Evolutionary conservation across 2,113 vertebrate species (phyloP), one percentile per base, ranked within the genome.

Genomic region (Lycocorax pyrrhopterus): DNA sequence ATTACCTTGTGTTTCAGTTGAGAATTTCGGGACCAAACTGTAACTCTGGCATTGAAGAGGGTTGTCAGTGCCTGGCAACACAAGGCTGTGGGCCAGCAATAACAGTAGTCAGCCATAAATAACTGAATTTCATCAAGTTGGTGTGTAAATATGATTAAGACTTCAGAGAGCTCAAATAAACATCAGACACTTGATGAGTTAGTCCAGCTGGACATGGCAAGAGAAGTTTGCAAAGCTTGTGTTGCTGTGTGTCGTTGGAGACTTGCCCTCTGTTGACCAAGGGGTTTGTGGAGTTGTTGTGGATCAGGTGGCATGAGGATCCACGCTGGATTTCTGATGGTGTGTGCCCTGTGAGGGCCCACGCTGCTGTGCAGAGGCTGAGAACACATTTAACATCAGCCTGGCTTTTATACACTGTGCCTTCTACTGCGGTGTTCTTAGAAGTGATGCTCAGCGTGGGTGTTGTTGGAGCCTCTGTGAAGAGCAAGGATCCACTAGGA

Each of bases 81-180:
- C 23, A 79, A n/a, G 39, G 44, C 47, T 71, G 32, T 74, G 71
- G 52, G 49, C 27, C 63, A 89, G 68, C 55, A 78, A 9, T 71
- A 44, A 55, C 16, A 83, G 35, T 55, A 94, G 68, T 67, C 75
- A 83, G 58, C 90, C 68, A 21, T 51, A 91, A 84, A 29, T 59
- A 86, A 66, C 68, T 63, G 72, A 62, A 77, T 93, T 96, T 90
- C 56, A 47, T 47, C 49, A 60, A 51, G 26, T 21, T 89, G 59
- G 30, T 78, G 59, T 94, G 82, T 85, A 79, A 90, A 95, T 74
- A 77, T 64, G 72, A 93, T 84, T 93, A 90, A 94, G 91, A 96
- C 62, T 94, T 88, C 59, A 83, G 87, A 89, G 69, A 84, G 47
- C 67, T 92, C 76, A 71, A 89, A 90, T 89, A 91, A 96, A 78